phyloP scores from a whole-genome alignment of 2,797 vertebrate species.

The Caiman crocodilus region DNA sequence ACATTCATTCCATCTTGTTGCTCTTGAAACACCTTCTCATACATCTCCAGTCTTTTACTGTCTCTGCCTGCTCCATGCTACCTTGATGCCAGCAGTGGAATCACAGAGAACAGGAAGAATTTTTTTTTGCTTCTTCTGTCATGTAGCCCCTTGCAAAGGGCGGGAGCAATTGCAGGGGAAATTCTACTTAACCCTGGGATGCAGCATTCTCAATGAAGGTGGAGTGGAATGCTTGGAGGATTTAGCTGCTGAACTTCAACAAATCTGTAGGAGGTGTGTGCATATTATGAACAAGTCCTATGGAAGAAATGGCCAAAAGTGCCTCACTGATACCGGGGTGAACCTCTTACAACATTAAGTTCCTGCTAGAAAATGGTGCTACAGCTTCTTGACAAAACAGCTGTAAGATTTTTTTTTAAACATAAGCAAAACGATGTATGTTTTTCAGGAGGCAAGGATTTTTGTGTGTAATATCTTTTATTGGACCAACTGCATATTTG shows the following conservation, averaged over 20 bases:
- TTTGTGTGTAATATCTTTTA: no score
- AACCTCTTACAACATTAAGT: not conserved
- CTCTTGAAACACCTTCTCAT: not conserved
- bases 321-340: fast-evolving
- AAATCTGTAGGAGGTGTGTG: not conserved
- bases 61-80: not conserved
- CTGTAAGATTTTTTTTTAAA: not conserved
- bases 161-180: not conserved
- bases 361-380: not conserved
- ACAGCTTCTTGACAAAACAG: not conserved
- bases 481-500: no score
- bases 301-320: slow-evolving; percentile 11
- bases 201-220: not conserved
- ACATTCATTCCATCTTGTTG: not conserved
- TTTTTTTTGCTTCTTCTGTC: not conserved
- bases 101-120: not conserved
- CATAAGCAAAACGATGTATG: not conserved
- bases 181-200: not conserved
- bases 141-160: not conserved
- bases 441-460: not conserved
- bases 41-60: not conserved
- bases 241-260: not conserved
- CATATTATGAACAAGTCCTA: not conserved
- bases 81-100: not conserved
- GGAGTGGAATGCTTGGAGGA: not conserved